phyloP scores from a whole-genome alignment of 2,113 vertebrate genomes.

The Salvelinus namaycush region DNA sequence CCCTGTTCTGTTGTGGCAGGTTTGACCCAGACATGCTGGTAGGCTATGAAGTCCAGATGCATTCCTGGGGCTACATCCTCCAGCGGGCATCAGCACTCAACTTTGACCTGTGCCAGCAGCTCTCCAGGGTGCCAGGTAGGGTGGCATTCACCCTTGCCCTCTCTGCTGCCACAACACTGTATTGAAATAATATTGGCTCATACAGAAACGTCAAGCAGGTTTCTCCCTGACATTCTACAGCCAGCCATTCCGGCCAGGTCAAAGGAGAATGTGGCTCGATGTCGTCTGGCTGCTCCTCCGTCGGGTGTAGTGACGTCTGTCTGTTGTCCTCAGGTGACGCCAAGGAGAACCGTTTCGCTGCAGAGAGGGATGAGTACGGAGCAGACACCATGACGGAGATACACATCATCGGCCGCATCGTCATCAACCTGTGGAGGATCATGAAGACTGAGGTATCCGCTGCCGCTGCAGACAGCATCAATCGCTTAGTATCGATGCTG shows the following conservation, averaged over 20 bases:
- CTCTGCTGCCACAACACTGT: not conserved
- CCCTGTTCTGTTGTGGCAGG: slow-evolving; percentile 65
- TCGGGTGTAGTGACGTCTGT: slow-evolving; percentile 30
- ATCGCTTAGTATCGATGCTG: not conserved
- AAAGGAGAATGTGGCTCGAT: not conserved
- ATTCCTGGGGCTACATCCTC: slow-evolving; percentile 96
- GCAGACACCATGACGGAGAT: slow-evolving; percentile 95
- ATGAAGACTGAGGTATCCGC: slow-evolving; percentile 93
- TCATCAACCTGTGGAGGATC: slow-evolving; percentile 94
- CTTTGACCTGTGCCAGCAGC: slow-evolving; percentile 88
- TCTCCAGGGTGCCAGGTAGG: slow-evolving; percentile 93
- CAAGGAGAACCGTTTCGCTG: slow-evolving; percentile 86
- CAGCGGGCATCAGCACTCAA: slow-evolving; percentile 86
- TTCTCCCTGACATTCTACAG: not conserved
- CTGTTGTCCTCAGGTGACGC: slow-evolving; percentile 82
- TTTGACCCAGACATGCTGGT: slow-evolving; percentile 96
- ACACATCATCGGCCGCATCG: slow-evolving; percentile 87
- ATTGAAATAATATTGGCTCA: not conserved
- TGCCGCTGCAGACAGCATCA: not conserved
- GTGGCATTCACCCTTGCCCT: not conserved
- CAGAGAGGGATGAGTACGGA: slow-evolving; percentile 92
- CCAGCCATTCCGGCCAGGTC: slow-evolving; percentile 11
- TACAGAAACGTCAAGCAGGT: not conserved
- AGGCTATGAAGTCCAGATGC: slow-evolving; percentile 98
- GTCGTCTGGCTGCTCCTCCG: not conserved